phyloP scores from a whole-genome alignment of 2,113 vertebrate species.

The Scalopus aquaticus region DNA sequence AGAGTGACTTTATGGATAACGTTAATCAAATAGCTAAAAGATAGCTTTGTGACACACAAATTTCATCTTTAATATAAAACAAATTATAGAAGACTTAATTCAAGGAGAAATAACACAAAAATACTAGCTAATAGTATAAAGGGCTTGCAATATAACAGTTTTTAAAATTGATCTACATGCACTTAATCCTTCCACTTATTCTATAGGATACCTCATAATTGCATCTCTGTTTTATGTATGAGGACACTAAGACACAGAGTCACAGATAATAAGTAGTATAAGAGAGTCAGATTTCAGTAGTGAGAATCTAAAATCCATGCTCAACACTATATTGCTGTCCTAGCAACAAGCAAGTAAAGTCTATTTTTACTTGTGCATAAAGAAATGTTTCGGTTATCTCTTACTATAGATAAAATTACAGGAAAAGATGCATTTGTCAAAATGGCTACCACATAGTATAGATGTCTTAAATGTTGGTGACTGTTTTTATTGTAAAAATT shows the following conservation, averaged over 20 bases:
- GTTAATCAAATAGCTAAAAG: not conserved
- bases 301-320: not conserved
- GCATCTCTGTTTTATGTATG: not conserved
- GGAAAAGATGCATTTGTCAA: not conserved
- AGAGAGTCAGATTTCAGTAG: not conserved
- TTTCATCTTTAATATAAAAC: conserved; percentile 18
- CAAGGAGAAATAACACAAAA: not conserved
- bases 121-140: not conserved
- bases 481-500: not conserved
- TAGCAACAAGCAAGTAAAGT: not conserved
- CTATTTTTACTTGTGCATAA: not conserved
- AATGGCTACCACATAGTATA: not conserved
- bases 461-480: not conserved
- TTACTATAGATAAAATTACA: not conserved
- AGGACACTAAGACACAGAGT: not conserved
- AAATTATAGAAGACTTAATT: not conserved
- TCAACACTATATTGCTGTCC: not conserved
- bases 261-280: not conserved
- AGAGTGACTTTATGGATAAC: not conserved
- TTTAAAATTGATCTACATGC: not conserved
- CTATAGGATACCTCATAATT: not conserved
- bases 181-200: not conserved
- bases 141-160: not conserved
- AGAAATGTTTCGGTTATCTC: not conserved
- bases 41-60: not conserved